Conservation (phyloP, 1,140 invertebrate species). For the Whitmania pigra region DNA sequence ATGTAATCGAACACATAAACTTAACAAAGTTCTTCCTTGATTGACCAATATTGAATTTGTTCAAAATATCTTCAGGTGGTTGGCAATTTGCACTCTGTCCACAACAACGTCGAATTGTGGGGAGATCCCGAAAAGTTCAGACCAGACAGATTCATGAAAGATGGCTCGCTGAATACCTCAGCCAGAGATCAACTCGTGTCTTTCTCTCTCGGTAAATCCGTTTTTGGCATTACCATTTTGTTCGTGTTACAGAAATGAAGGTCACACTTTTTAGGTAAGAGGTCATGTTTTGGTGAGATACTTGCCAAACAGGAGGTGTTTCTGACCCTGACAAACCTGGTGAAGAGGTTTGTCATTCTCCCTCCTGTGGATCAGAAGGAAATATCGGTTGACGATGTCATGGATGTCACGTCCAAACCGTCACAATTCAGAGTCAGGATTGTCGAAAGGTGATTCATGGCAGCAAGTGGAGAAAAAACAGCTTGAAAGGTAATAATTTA, state of each 20-base stretch:
- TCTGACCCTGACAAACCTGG: constrained; percentile 4
- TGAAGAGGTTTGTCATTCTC: constrained; percentile 1
- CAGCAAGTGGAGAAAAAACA: too few species aligned
- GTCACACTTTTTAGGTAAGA: not conserved
- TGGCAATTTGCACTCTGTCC: not conserved
- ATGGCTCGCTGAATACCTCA: not conserved
- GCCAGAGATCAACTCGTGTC: not conserved
- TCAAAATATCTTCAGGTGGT: not conserved
- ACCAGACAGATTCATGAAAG: not conserved
- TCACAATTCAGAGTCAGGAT: constrained; percentile 1
- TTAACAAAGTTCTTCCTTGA: not conserved
- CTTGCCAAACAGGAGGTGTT: constrained; percentile 3
- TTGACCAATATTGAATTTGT: not conserved
- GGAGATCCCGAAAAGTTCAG: constrained; percentile 3
- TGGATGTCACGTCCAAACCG: constrained; percentile 6
- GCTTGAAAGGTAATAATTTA: too few species aligned
- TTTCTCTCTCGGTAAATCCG: not conserved
- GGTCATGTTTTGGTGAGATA: constrained; percentile 13
- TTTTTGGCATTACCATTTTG: not conserved
- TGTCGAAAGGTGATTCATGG: not conserved
- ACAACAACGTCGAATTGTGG: not conserved
- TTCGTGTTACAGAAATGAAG: not conserved
- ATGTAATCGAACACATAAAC: not conserved
- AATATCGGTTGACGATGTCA: constrained; percentile 1
- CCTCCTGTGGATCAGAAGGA: not conserved